phyloP scores from a whole-genome alignment of 2,888 invertebrate species.

The Coenonympha arcania region DNA sequence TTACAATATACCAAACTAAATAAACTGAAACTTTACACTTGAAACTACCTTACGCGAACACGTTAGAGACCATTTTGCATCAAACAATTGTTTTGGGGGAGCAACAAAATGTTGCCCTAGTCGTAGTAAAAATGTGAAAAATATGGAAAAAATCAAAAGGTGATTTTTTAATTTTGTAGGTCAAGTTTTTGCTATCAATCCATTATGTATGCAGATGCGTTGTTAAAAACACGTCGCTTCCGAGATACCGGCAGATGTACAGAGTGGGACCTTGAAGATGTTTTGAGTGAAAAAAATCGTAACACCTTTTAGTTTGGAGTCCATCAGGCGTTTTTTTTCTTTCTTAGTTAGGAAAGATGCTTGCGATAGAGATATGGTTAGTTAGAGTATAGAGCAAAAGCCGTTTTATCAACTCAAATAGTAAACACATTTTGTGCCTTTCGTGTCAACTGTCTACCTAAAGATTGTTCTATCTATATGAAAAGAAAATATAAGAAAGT shows the following conservation, averaged over 20 bases:
- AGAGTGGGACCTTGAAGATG: conserved; percentile 60
- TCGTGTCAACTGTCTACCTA: too few species aligned
- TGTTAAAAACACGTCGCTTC: conserved; percentile 54
- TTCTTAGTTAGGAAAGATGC: background rate
- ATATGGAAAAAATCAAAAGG: conserved; percentile 30
- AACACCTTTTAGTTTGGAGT: conserved; percentile 56
- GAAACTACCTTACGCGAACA: conserved; percentile 24
- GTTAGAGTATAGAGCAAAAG: background rate
- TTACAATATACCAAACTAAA: conserved; percentile 38
- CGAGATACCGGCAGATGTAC: conserved; percentile 63
- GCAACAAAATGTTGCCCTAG: conserved; percentile 12
- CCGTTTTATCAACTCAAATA: too few species aligned
- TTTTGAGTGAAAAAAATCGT: conserved; percentile 50
- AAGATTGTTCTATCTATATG: too few species aligned
- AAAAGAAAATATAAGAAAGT: too few species aligned
- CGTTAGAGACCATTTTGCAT: conserved; percentile 30
- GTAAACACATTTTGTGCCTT: too few species aligned
- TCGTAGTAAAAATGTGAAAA: conserved; percentile 29
- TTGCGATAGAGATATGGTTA: background rate
- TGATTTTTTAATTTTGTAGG: conserved; percentile 62
- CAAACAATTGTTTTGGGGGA: background rate
- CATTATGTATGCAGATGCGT: conserved; percentile 65
- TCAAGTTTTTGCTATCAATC: conserved; percentile 70
- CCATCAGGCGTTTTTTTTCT: conserved; percentile 45
- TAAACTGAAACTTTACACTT: conserved; percentile 11